Percentiles rank a stretch among this genome's conserved stretches.
Evolutionary conservation across 2,113 vertebrate genomes (phyloP).

Genomic region (Oreochromis spilurus): DNA sequence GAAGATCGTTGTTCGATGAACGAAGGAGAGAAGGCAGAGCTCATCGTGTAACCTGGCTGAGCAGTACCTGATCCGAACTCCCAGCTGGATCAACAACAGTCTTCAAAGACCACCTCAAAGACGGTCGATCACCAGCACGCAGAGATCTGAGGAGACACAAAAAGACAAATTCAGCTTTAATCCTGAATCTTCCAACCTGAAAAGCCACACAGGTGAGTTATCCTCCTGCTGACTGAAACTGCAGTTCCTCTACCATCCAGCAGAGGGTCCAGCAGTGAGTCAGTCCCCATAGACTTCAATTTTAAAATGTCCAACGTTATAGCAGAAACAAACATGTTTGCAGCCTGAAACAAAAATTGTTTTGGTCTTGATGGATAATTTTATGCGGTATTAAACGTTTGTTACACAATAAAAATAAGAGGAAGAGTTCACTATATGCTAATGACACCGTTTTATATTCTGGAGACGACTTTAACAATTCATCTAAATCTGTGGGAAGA

Average conservation of each 20-base stretch:
- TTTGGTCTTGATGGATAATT: background rate
- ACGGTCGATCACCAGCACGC: background rate
- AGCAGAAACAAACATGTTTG: background rate
- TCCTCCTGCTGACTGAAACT: background rate
- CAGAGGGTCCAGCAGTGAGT: background rate
- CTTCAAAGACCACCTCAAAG: background rate
- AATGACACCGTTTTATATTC: background rate
- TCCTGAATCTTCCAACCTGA: accelerated
- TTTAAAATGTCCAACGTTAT: background rate
- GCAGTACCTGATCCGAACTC: background rate
- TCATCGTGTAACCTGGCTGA: background rate
- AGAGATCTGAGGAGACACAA: background rate
- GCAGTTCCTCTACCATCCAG: background rate
- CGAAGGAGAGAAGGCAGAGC: background rate
- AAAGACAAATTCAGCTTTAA: background rate
- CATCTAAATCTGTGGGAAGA: background rate
- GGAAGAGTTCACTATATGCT: background rate
- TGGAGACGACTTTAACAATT: background rate
- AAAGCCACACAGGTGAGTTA: background rate
- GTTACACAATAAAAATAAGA: background rate
- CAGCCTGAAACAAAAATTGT: background rate
- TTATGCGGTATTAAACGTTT: background rate
- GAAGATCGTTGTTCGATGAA: background rate
- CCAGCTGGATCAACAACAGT: background rate
- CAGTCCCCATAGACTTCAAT: background rate